phyloP scores from a whole-genome alignment of 2,888 invertebrate species.

The Chalcis sispes region DNA sequence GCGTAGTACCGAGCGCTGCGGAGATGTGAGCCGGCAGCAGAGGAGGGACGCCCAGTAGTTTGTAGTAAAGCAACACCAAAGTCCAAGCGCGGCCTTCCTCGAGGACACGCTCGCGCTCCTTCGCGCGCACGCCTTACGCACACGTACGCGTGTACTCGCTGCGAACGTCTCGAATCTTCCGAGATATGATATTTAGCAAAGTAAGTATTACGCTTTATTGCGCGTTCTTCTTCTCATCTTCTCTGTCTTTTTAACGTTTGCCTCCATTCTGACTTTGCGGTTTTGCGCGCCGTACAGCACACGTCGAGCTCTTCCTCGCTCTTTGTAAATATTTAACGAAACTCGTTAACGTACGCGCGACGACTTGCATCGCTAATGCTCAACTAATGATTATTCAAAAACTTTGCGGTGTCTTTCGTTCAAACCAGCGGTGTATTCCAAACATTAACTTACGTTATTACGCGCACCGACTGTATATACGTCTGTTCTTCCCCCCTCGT shows the following conservation, averaged over 20 bases:
- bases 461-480: too few relatives aligned
- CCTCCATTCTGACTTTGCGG: background rate
- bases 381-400: too few relatives aligned
- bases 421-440: too few relatives aligned
- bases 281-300: too few relatives aligned
- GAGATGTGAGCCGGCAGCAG: conserved; percentile 73
- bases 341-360: background rate
- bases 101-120: conserved; percentile 18
- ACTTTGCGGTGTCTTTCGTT: too few relatives aligned
- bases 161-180: conserved; percentile 47
- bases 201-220: conserved; percentile 46
- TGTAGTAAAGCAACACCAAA: conserved; percentile 67
- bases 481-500: background rate
- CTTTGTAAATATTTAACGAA: too few relatives aligned
- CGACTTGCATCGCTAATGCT: background rate
- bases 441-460: too few relatives aligned
- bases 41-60: conserved; percentile 71
- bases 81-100: conserved; percentile 38
- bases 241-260: background rate
- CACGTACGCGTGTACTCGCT: conserved; percentile 34
- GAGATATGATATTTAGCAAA: conserved; percentile 57
- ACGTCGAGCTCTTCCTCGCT: too few relatives aligned
- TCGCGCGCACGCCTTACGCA: background rate
- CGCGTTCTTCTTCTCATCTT: background rate
- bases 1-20: conserved; percentile 59